phyloP scores from a whole-genome alignment of 2,888 invertebrate species.

The Philopedon plagiatum region DNA sequence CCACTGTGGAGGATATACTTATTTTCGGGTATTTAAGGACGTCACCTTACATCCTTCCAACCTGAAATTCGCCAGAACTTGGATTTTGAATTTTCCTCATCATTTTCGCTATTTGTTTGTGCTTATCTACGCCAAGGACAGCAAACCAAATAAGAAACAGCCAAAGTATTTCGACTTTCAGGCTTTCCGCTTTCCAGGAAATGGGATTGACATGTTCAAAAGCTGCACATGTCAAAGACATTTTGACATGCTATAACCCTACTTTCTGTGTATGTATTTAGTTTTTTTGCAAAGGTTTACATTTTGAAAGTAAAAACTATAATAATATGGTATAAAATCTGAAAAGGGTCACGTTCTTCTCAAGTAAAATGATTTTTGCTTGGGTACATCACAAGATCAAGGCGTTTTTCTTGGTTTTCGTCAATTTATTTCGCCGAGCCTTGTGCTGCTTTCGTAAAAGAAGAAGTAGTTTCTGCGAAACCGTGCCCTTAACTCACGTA shows the following conservation, averaged over 20 bases:
- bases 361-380: constrained; percentile 50
- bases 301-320: background rate
- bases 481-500: constrained; percentile 73
- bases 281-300: background rate
- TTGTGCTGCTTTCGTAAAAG: constrained; percentile 75
- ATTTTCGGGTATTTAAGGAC: too few relatives aligned
- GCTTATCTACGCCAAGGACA: too few relatives aligned
- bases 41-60: too few relatives aligned
- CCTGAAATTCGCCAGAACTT: too few relatives aligned
- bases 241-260: constrained; percentile 4
- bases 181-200: background rate
- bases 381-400: constrained; percentile 68
- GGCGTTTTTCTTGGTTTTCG: constrained; percentile 71
- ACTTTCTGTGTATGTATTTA: background rate
- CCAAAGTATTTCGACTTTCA: background rate
- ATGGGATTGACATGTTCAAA: background rate
- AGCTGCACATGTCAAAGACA: too few relatives aligned
- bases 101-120: too few relatives aligned
- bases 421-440: constrained; percentile 73
- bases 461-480: constrained; percentile 71
- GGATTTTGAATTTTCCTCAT: too few relatives aligned
- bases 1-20: too few relatives aligned
- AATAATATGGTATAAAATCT: constrained; percentile 2
- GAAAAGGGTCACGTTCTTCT: background rate
- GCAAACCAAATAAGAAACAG: too few relatives aligned